A percentile compares a stretch with the other conserved stretches of the same genome.
Evolutionary conservation across 2,113 vertebrate genomes (phyloP).

Genomic region (Nycticebus coucang): DNA sequence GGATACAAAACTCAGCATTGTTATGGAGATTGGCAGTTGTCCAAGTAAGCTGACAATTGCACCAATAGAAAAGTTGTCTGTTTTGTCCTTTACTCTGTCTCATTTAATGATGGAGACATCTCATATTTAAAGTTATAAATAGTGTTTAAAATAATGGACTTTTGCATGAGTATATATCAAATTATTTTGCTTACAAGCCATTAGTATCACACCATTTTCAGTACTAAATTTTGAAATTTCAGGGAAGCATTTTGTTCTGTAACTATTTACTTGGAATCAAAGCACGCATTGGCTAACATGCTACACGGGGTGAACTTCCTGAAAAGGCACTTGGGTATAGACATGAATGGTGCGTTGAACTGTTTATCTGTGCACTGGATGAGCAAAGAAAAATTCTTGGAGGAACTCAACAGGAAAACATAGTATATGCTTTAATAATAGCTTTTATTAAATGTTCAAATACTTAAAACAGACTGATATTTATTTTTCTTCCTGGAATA

Average conservation of each 20-base stretch:
- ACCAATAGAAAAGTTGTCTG: not conserved
- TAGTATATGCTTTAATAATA: not conserved
- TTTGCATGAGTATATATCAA: not conserved
- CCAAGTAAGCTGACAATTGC: not conserved
- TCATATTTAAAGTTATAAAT: not conserved
- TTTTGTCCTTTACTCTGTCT: not conserved
- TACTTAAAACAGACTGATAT: not conserved
- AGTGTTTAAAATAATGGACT: not conserved
- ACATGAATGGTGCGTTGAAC: not conserved
- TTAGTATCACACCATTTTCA: not conserved
- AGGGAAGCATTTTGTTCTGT: not conserved
- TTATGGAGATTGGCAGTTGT: not conserved
- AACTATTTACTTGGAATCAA: not conserved
- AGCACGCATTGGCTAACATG: not conserved
- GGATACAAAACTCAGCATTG: not conserved
- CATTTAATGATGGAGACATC: not conserved
- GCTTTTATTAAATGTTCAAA: not conserved
- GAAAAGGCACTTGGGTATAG: not conserved
- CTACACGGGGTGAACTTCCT: not conserved
- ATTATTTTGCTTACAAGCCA: not conserved
- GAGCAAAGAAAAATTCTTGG: not conserved
- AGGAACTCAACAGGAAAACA: not conserved
- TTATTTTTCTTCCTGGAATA: not conserved
- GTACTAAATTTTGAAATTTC: slow-evolving; percentile 18
- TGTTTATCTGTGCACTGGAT: too few species aligned